These are phyloP conservation scores for Parotocinclus haroldoi DNA, from an alignment of 2,797 vertebrate species.

Conservation along the genomic window DNA sequence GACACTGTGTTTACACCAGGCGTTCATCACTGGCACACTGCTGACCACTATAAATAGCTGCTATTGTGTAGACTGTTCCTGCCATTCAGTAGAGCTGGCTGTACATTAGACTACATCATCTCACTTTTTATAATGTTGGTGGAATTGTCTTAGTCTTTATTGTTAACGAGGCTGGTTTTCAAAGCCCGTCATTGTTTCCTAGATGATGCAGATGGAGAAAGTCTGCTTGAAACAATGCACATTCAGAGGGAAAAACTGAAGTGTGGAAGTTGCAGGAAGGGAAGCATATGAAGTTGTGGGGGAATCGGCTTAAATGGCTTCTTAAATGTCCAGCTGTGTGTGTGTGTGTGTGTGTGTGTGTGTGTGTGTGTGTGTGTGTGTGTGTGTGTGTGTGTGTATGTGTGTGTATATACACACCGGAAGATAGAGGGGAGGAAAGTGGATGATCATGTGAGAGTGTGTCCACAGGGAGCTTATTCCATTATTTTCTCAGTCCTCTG, in stretches of 20 bases:
- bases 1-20: neutral
- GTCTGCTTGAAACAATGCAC: slow-evolving; percentile 36
- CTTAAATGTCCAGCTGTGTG: slow-evolving; percentile 45
- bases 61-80: slow-evolving; percentile 6
- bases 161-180: neutral
- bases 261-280: slow-evolving; percentile 17
- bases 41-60: slow-evolving; percentile 13
- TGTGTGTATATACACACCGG: neutral
- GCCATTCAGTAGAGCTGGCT: slow-evolving; percentile 6
- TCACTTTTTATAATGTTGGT: slow-evolving; percentile 19
- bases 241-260: slow-evolving; percentile 29
- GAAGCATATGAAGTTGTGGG: slow-evolving; percentile 5
- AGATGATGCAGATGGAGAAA: slow-evolving; percentile 57
- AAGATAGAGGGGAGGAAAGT: neutral
- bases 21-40: neutral
- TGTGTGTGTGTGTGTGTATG: too few species aligned
- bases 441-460: slow-evolving; percentile 14
- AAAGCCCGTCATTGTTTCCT: slow-evolving; percentile 35
- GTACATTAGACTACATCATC: neutral
- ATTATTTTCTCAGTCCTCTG: slow-evolving; percentile 21
- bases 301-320: slow-evolving; percentile 24
- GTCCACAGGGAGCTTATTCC: slow-evolving; percentile 24
- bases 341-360: too few species aligned
- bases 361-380: too few species aligned
- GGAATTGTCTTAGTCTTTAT: slow-evolving; percentile 22